Percentiles rank a stretch among this genome's conserved stretches.
phyloP scores from a whole-genome alignment of 2,797 vertebrate genomes.

The Coilia nasus region DNA sequence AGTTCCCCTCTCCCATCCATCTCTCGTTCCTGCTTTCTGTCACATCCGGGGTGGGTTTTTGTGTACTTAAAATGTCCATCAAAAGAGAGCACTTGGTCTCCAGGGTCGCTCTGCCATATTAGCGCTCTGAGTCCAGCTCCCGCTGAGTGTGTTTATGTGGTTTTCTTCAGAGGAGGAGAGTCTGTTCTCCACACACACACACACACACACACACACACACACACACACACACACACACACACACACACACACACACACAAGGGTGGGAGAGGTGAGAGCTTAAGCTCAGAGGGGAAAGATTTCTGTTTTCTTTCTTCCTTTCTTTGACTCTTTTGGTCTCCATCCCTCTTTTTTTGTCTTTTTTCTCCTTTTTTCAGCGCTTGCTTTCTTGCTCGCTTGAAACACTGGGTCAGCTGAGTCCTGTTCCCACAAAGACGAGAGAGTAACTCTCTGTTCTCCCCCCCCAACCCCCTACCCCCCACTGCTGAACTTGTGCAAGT shows the following conservation, averaged over 20 bases:
- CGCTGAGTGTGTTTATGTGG: neutral
- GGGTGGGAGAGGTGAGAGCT: constrained; percentile 1
- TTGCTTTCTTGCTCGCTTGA: neutral
- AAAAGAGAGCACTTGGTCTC: neutral
- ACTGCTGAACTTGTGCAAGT: neutral
- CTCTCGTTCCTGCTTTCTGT: neutral
- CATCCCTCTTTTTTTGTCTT: neutral
- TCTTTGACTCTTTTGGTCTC: constrained; percentile 26
- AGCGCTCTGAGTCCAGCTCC: neutral
- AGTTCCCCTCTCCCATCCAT: neutral
- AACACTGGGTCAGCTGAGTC: neutral
- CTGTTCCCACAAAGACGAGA: neutral
- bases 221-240: constrained; percentile 9
- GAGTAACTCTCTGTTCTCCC: neutral
- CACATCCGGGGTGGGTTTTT: neutral
- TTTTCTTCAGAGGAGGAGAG: neutral
- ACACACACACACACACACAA: constrained; percentile 5
- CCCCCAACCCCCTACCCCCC: too few relatives aligned
- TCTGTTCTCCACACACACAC: neutral
- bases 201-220: neutral
- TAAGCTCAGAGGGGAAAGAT: constrained; percentile 13
- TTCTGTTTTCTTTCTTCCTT: neutral
- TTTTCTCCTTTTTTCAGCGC: neutral
- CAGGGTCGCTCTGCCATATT: neutral
- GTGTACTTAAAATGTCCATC: neutral